Evolutionary conservation across 2,113 vertebrate genomes (phyloP).

Genomic region (Lepus europaeus): DNA sequence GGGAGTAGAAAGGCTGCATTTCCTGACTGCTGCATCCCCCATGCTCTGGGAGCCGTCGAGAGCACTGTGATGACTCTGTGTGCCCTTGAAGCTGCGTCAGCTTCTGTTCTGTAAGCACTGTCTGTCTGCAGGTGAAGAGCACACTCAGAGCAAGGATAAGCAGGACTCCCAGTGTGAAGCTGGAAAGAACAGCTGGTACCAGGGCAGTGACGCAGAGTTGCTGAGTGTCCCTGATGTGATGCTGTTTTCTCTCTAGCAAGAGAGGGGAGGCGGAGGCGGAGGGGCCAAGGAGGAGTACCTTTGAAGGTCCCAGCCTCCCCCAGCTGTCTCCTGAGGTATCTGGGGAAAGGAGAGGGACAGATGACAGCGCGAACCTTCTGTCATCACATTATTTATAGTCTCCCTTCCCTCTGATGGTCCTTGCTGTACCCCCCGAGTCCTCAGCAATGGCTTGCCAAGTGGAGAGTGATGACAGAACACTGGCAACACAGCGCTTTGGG

Average conservation of each 20-base stretch:
- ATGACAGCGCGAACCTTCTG: neutral
- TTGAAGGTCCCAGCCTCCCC: neutral
- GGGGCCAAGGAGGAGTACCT: neutral
- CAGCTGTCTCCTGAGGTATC: neutral
- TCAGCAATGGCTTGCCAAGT: accelerated
- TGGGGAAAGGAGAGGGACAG: neutral
- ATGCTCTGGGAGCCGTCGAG: accelerated
- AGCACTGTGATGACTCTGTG: neutral
- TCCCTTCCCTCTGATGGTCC: neutral
- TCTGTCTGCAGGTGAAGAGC: neutral
- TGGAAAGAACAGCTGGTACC: neutral
- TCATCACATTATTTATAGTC: slow-evolving; percentile 36
- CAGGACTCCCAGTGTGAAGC: neutral
- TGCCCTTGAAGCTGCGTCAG: accelerated
- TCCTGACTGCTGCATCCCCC: neutral
- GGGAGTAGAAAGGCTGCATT: neutral
- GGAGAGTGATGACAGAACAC: neutral
- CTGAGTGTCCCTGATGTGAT: neutral
- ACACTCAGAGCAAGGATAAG: neutral
- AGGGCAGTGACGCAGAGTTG: neutral
- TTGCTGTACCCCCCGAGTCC: accelerated
- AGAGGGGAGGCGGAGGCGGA: neutral
- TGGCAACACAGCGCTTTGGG: accelerated
- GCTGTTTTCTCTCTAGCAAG: neutral
- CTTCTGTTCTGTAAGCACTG: neutral